Conservation (phyloP, 2,888 invertebrate genomes). For the Griposia aprilina region DNA sequence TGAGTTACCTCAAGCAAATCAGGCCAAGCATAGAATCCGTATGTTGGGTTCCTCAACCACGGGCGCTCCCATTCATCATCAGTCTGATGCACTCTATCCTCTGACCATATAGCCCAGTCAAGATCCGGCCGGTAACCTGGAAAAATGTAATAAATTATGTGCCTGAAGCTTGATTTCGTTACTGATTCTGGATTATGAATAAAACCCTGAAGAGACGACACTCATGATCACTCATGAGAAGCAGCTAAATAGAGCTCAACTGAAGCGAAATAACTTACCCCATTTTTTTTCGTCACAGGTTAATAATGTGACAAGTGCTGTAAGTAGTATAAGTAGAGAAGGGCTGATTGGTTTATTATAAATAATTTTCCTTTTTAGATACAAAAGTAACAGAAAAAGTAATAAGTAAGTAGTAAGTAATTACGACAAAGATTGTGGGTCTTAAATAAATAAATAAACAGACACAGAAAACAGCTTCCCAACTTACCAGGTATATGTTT, state of each 20-base stretch:
- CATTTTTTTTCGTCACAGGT: not conserved
- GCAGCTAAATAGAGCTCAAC: not conserved
- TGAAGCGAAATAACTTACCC: not conserved
- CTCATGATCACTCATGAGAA: not conserved
- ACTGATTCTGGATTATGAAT: not conserved
- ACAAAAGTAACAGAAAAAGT: not conserved
- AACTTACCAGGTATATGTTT: constrained; percentile 80
- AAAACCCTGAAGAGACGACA: not conserved
- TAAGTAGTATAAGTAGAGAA: not conserved
- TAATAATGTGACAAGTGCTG: not conserved
- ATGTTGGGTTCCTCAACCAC: constrained; percentile 92
- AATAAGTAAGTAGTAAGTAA: not conserved
- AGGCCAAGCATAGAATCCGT: constrained; percentile 91
- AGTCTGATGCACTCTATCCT: constrained; percentile 91
- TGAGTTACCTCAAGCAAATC: constrained; percentile 88
- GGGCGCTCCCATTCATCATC: constrained; percentile 94
- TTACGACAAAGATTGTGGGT: not conserved
- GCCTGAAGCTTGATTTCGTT: not conserved
- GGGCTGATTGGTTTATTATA: not conserved
- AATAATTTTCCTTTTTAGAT: not conserved
- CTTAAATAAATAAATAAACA: not conserved
- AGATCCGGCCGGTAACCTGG: constrained; percentile 93
- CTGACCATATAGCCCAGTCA: constrained; percentile 93
- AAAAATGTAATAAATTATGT: constrained; percentile 20
- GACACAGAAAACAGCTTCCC: not conserved